A percentile compares a stretch with the other conserved stretches of the same genome.
Evolutionary conservation across 2,113 vertebrate genomes (phyloP).

Genomic region (Hucho hucho): DNA sequence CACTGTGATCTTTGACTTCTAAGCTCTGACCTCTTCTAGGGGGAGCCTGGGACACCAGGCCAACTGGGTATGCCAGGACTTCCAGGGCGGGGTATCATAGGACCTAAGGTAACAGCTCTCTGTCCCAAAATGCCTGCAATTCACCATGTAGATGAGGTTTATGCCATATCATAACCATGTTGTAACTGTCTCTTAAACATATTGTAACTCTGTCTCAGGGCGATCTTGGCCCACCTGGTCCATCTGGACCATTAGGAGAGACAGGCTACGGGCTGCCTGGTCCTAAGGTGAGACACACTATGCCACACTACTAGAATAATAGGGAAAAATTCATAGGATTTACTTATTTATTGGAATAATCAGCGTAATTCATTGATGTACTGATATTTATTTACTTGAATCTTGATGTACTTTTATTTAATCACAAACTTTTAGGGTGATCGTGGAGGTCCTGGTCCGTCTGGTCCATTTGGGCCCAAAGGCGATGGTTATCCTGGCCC

Average conservation of each 20-base stretch:
- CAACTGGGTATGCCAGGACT: constrained; percentile 78
- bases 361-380: neutral
- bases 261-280: constrained; percentile 87
- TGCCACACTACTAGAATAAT: neutral
- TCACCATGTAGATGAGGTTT: neutral
- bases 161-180: neutral
- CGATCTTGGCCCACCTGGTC: constrained; percentile 79
- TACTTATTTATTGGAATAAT: neutral
- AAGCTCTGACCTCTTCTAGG: constrained; percentile 59
- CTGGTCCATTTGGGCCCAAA: constrained; percentile 82
- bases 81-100: constrained; percentile 78
- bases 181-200: neutral
- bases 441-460: constrained; percentile 75
- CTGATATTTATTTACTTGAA: neutral
- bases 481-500: constrained; percentile 85
- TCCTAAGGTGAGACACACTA: constrained; percentile 76
- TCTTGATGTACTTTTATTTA: neutral
- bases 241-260: constrained; percentile 81
- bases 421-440: constrained; percentile 74
- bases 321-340: neutral
- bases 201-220: constrained; percentile 71
- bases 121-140: neutral
- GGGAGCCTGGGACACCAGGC: constrained; percentile 82
- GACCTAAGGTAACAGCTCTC: constrained; percentile 78
- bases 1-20: neutral